Evolutionary conservation across 1,140 invertebrate species (phyloP).

Genomic region (Panulirus ornatus): DNA sequence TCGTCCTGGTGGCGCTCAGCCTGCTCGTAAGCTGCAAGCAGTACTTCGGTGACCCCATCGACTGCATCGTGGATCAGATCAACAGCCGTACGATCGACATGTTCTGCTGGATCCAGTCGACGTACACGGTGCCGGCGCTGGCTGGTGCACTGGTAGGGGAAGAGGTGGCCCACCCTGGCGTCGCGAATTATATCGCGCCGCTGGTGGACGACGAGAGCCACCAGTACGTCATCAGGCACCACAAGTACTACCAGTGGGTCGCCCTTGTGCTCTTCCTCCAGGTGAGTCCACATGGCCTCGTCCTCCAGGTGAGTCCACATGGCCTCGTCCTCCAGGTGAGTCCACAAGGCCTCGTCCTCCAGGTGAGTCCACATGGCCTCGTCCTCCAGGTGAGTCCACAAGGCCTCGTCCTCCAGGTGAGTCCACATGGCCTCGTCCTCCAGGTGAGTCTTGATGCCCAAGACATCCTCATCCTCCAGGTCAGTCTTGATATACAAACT

Average conservation of each 20-base stretch:
- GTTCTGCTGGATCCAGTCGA: slow-evolving; percentile 97
- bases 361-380: too few species aligned
- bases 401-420: too few species aligned
- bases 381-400: too few species aligned
- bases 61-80: slow-evolving; percentile 89
- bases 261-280: slow-evolving; percentile 95
- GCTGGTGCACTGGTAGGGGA: slow-evolving; percentile 83
- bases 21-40: slow-evolving; percentile 93
- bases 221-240: slow-evolving; percentile 87
- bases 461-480: too few species aligned
- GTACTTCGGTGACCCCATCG: slow-evolving; percentile 96
- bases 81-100: slow-evolving; percentile 90
- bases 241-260: slow-evolving; percentile 98
- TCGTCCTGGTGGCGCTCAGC: slow-evolving; percentile 93
- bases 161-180: slow-evolving; percentile 81
- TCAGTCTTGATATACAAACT: too few species aligned
- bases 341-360: too few species aligned
- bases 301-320: too few species aligned
- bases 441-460: too few species aligned
- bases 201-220: slow-evolving; percentile 75
- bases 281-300: too few species aligned
- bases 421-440: too few species aligned
- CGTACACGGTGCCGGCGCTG: slow-evolving; percentile 90
- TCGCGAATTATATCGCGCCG: slow-evolving; percentile 78
- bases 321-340: too few species aligned